Conservation (phyloP, 2,113 vertebrate genomes). For the Smithornis capensis region DNA sequence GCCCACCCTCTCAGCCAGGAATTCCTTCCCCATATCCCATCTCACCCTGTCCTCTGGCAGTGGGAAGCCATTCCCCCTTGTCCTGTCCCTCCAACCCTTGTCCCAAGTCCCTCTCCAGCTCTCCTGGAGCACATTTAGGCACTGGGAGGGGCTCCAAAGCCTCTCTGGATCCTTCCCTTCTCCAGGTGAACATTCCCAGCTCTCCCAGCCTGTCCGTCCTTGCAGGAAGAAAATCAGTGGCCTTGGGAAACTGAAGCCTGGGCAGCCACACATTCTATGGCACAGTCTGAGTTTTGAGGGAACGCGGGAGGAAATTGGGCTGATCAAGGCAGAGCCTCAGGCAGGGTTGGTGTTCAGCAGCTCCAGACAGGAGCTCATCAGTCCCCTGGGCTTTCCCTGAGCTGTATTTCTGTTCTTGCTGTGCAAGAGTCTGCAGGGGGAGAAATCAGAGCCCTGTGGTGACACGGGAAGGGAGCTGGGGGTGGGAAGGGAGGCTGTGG, state of each 20-base stretch:
- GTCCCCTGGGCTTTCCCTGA: not conserved
- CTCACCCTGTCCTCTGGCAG: fast-evolving
- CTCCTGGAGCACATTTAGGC: not conserved
- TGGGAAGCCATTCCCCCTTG: not conserved
- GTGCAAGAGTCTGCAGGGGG: not conserved
- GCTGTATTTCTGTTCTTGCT: not conserved
- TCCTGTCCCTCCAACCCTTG: not conserved
- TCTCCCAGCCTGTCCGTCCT: not conserved
- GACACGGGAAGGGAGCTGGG: not conserved
- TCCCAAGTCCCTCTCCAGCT: not conserved
- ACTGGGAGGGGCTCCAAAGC: fast-evolving
- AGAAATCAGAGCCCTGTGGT: fast-evolving
- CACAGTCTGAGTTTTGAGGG: not conserved
- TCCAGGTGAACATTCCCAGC: not conserved
- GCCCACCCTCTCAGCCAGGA: fast-evolving
- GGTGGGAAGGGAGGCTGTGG: not conserved
- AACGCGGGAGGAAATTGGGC: fast-evolving
- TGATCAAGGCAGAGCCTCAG: not conserved
- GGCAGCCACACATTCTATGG: not conserved
- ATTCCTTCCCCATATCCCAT: not conserved
- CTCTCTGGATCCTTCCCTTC: not conserved
- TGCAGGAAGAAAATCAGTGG: not conserved
- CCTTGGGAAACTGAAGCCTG: not conserved
- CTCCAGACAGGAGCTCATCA: too few species aligned
- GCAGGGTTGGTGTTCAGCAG: not conserved